These are phyloP conservation scores for Pterocles burchelli DNA, from an alignment of 2,113 vertebrate species.

Conservation along the genomic window DNA sequence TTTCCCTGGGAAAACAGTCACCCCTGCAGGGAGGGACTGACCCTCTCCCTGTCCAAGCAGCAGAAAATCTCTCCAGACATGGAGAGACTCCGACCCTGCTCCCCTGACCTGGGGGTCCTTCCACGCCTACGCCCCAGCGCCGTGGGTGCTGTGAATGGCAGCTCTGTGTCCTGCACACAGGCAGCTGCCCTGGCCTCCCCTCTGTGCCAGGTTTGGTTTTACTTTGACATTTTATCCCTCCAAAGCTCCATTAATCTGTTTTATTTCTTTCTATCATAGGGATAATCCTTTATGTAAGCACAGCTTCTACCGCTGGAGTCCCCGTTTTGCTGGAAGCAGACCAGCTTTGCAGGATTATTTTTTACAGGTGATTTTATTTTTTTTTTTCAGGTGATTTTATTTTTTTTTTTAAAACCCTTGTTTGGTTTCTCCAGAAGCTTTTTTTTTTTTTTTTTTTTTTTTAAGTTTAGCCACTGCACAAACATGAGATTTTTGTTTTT, in stretches of 20 bases:
- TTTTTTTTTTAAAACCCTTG: neutral
- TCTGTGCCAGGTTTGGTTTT: neutral
- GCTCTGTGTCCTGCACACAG: neutral
- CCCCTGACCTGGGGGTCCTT: neutral
- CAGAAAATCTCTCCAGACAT: too few relatives aligned
- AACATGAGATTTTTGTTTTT: neutral
- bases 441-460: neutral
- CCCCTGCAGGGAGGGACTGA: accelerated
- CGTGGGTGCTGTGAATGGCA: accelerated
- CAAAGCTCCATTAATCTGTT: neutral
- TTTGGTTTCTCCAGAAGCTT: neutral
- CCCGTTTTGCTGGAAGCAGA: neutral
- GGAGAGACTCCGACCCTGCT: neutral
- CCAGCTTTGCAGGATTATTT: neutral
- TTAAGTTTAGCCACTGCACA: neutral
- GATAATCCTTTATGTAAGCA: neutral
- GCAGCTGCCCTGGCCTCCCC: neutral
- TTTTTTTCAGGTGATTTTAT: too few relatives aligned
- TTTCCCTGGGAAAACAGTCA: neutral
- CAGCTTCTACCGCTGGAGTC: neutral
- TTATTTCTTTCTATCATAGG: neutral
- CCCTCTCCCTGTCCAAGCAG: too few relatives aligned
- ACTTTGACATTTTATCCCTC: neutral
- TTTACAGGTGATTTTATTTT: too few relatives aligned
- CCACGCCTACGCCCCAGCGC: neutral